phyloP scores from a whole-genome alignment of 53 echinoderm and acorn worm genomes.

The Pentamera pediparva region DNA sequence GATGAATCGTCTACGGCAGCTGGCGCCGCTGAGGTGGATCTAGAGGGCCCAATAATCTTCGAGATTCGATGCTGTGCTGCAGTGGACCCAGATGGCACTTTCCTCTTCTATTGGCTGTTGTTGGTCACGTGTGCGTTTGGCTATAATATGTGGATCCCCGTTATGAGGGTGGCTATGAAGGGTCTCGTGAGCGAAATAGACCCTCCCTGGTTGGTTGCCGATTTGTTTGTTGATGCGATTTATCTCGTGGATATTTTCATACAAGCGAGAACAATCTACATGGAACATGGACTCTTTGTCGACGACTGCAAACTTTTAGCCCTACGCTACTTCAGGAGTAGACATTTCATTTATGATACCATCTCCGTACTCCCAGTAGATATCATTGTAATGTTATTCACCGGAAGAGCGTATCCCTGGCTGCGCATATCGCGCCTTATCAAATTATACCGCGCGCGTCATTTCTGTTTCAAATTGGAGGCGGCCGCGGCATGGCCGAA shows the following conservation, averaged over 20 bases:
- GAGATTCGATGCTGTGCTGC: neutral
- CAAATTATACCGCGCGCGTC: slow-evolving; percentile 48
- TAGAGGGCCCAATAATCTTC: neutral
- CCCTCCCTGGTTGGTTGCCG: slow-evolving; percentile 49
- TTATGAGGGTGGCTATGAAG: slow-evolving; percentile 73
- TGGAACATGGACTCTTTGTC: slow-evolving; percentile 74
- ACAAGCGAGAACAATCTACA: slow-evolving; percentile 61
- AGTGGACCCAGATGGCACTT: slow-evolving; percentile 61
- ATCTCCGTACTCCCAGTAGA: slow-evolving; percentile 58
- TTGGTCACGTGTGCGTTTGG: slow-evolving; percentile 57
- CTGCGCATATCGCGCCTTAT: slow-evolving; percentile 68
- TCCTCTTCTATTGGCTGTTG: slow-evolving; percentile 73
- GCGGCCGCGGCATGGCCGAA: slow-evolving; percentile 57
- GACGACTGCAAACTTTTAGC: slow-evolving; percentile 49
- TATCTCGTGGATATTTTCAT: slow-evolving; percentile 74
- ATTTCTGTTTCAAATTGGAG: slow-evolving; percentile 59
- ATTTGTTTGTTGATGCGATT: slow-evolving; percentile 68
- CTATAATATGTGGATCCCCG: slow-evolving; percentile 80
- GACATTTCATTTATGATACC: slow-evolving; percentile 53
- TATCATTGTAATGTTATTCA: slow-evolving; percentile 43
- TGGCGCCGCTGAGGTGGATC: too few relatives aligned
- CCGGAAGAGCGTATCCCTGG: slow-evolving; percentile 1
- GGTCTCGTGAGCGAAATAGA: slow-evolving; percentile 38
- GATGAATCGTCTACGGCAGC: too few relatives aligned
- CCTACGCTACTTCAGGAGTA: slow-evolving; percentile 49